A percentile compares a stretch with the other conserved stretches of the same genome.
phyloP scores from a whole-genome alignment of 2,888 invertebrate genomes.

The Lamellibrachia satsuma region DNA sequence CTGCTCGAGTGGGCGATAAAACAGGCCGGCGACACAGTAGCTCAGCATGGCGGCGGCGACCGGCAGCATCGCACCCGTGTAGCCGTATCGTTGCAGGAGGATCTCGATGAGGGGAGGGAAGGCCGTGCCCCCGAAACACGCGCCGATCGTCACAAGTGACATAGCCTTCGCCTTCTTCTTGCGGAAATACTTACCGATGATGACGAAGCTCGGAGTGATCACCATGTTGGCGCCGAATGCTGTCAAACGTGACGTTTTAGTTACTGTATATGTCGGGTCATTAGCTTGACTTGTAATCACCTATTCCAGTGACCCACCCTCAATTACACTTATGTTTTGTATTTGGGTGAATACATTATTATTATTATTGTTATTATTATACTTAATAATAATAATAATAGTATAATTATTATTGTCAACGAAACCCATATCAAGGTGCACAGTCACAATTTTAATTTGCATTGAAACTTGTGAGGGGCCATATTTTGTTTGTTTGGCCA shows the following conservation, averaged over 20 bases:
- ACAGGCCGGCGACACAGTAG: slow-evolving; percentile 20
- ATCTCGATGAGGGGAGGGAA: slow-evolving; percentile 22
- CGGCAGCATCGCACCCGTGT: slow-evolving; percentile 22
- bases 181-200: slow-evolving; percentile 28
- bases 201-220: slow-evolving; percentile 30
- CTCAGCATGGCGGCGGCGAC: slow-evolving; percentile 5
- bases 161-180: slow-evolving; percentile 28
- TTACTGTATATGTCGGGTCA: no score
- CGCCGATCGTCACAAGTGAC: slow-evolving; percentile 30
- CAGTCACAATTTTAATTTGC: background rate
- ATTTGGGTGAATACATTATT: no score
- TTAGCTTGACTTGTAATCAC: no score
- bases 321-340: no score
- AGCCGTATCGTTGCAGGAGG: slow-evolving; percentile 24
- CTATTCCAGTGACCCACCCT: no score
- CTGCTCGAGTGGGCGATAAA: slow-evolving; percentile 13
- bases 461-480: background rate
- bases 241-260: background rate
- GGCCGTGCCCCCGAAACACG: slow-evolving; percentile 27
- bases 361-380: no score
- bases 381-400: no score
- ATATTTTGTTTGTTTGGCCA: background rate
- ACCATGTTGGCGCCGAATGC: slow-evolving; percentile 31
- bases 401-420: background rate
- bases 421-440: background rate